These are phyloP conservation scores for Apostichopus japonicus DNA, from an alignment of 35 echinoderm and acorn worm genomes.

Conservation along the genomic window DNA sequence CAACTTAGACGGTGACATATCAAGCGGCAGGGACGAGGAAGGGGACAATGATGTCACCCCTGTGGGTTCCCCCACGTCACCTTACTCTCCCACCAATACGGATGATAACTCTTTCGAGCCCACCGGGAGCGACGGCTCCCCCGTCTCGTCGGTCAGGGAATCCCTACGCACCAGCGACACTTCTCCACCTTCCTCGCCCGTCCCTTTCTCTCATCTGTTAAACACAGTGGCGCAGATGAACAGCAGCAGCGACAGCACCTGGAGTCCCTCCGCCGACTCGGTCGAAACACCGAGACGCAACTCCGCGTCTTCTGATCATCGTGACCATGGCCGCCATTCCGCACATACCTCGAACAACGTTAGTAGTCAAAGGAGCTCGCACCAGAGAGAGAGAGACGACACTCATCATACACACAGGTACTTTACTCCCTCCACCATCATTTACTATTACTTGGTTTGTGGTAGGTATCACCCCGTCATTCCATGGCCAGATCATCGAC, in stretches of 20 bases:
- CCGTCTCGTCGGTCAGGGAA: neutral
- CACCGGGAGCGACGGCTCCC: neutral
- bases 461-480: too few relatives aligned
- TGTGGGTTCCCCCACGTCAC: neutral
- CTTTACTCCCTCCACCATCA: neutral
- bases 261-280: constrained; percentile 1
- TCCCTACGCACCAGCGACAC: constrained; percentile 27
- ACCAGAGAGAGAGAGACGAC: neutral
- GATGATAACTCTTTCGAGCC: neutral
- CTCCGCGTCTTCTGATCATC: neutral
- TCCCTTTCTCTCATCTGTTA: constrained; percentile 5
- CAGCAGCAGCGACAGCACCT: neutral
- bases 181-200: constrained; percentile 21
- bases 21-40: neutral
- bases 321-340: neutral
- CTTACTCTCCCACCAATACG: neutral
- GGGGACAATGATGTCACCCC: neutral
- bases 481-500: too few relatives aligned
- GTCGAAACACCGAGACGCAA: neutral
- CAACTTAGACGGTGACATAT: neutral
- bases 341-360: neutral
- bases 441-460: too few relatives aligned
- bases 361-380: neutral
- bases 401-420: neutral
- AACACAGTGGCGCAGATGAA: constrained; percentile 10